Evolutionary conservation across 2,888 invertebrate genomes (phyloP).

Genomic region (Leucophora obtusa): DNA sequence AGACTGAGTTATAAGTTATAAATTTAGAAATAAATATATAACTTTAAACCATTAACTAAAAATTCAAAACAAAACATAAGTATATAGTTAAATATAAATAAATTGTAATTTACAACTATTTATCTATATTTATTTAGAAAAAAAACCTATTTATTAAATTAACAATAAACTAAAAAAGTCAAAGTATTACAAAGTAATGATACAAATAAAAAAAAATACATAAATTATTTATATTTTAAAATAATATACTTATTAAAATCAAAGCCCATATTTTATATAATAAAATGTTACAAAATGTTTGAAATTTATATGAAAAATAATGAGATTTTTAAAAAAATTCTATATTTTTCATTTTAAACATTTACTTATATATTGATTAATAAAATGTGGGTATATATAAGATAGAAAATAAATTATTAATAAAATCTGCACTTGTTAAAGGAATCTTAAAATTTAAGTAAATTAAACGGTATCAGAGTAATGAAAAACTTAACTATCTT

Average conservation of each 20-base stretch:
- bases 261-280: too few species aligned
- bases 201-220: too few species aligned
- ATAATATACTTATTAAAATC: background rate
- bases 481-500: background rate
- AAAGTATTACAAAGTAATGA: background rate
- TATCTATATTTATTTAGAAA: background rate
- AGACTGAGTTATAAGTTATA: slow-evolving; percentile 71
- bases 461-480: slow-evolving; percentile 16
- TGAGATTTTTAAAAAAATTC: too few species aligned
- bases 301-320: background rate
- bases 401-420: slow-evolving; percentile 18
- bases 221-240: background rate
- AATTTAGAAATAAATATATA: slow-evolving; percentile 51
- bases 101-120: slow-evolving; percentile 2
- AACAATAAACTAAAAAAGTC: background rate
- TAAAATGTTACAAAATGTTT: too few species aligned
- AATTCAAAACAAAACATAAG: slow-evolving; percentile 58
- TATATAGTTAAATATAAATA: slow-evolving; percentile 25
- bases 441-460: slow-evolving; percentile 24
- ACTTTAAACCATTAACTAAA: slow-evolving; percentile 56
- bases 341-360: too few species aligned
- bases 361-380: background rate
- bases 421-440: slow-evolving; percentile 46
- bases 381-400: background rate
- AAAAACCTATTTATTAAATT: background rate